Conservation (phyloP, 2,113 vertebrate genomes). For the Chaenogobius annularis region DNA sequence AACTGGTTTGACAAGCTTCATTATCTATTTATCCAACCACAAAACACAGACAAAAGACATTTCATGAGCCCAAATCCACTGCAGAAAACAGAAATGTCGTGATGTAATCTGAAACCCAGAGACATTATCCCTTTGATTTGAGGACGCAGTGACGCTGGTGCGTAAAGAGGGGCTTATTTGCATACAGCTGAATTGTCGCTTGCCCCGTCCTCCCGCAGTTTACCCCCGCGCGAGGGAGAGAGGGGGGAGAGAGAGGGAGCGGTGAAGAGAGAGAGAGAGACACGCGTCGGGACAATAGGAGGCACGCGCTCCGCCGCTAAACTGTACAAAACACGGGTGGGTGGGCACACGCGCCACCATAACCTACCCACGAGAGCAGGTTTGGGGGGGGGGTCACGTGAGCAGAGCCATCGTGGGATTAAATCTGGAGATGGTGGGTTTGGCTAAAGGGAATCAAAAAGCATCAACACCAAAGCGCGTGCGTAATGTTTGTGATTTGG, state of each 20-base stretch:
- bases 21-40: no score
- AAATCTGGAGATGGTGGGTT: not conserved
- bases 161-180: slow-evolving; percentile 56
- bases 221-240: slow-evolving; percentile 51
- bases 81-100: not conserved
- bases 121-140: not conserved
- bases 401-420: slow-evolving; percentile 5
- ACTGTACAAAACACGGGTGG: slow-evolving; percentile 55
- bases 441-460: not conserved
- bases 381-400: not conserved
- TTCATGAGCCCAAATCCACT: not conserved
- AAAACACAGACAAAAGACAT: no score
- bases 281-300: slow-evolving; percentile 74
- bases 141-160: not conserved
- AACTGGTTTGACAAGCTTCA: no score
- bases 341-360: slow-evolving; percentile 55
- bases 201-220: slow-evolving; percentile 56
- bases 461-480: not conserved
- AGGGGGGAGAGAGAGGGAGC: not conserved
- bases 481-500: not conserved
- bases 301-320: slow-evolving; percentile 62
- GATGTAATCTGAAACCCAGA: slow-evolving; percentile 1
- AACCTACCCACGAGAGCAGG: slow-evolving; percentile 30
- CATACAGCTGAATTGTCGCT: slow-evolving; percentile 79
- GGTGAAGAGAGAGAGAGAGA: slow-evolving; percentile 44